Conservation (phyloP, 2,113 vertebrate species). For the Mobula hypostoma region DNA sequence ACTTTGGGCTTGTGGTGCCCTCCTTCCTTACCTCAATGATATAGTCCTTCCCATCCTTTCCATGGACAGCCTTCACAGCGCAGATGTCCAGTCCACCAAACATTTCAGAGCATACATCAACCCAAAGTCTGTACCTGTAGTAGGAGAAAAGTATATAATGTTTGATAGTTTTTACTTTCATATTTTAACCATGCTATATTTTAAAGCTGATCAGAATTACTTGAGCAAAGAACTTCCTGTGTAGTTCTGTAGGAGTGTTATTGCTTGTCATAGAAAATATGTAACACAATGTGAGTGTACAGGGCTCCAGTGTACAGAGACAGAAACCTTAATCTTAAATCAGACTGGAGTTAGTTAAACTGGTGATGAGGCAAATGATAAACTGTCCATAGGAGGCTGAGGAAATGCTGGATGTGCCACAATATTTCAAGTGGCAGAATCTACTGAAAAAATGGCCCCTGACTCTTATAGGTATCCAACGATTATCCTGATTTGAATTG, state of each 20-base stretch:
- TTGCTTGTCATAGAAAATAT: not conserved
- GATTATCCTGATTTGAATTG: not conserved
- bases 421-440: not conserved
- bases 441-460: not conserved
- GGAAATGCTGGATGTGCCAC: not conserved
- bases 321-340: not conserved
- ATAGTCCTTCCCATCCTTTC: conserved; percentile 95
- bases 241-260: not conserved
- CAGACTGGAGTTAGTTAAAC: not conserved
- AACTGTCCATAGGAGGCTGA: not conserved
- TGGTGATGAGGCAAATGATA: not conserved
- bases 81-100: conserved; percentile 95
- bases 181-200: not conserved
- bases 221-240: not conserved
- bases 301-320: not conserved
- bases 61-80: conserved; percentile 93
- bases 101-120: conserved; percentile 87
- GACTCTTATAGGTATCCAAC: not conserved
- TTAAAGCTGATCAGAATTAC: not conserved
- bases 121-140: conserved; percentile 88
- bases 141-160: not conserved
- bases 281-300: not conserved
- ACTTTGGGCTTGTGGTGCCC: not conserved
- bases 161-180: no score
- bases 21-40: conserved; percentile 80